These are phyloP conservation scores for Eptatretus atami DNA, from an alignment of 2,797 vertebrate genomes.

Conservation along the genomic window DNA sequence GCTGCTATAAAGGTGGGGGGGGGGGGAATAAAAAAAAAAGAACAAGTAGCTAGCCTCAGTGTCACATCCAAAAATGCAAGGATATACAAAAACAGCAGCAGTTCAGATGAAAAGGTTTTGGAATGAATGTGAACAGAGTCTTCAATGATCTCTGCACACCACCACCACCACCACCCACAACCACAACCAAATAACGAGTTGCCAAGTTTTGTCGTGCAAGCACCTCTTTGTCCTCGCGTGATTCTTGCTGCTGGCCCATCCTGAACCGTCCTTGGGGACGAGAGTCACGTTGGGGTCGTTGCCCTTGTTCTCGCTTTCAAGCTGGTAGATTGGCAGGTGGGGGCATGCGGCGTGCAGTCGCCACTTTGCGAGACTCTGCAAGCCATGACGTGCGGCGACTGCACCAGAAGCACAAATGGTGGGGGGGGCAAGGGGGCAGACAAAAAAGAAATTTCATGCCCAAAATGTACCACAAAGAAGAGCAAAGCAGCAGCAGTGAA, in stretches of 20 bases:
- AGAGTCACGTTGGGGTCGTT: slow-evolving; percentile 97
- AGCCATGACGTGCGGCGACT: slow-evolving; percentile 95
- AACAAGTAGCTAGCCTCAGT: background rate
- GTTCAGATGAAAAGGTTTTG: too few relatives aligned
- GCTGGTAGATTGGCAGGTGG: slow-evolving; percentile 83
- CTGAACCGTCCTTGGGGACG: slow-evolving; percentile 83
- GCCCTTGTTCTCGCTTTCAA: slow-evolving; percentile 98
- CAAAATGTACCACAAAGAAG: too few relatives aligned
- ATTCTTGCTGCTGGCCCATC: slow-evolving; percentile 80
- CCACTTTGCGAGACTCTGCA: slow-evolving; percentile 98
- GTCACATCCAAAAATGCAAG: background rate
- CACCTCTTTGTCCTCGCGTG: slow-evolving; percentile 76
- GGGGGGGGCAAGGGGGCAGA: too few relatives aligned
- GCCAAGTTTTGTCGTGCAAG: slow-evolving; percentile 6
- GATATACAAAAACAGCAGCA: background rate
- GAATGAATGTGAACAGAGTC: background rate
- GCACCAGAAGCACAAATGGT: background rate
- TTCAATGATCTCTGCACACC: too few relatives aligned
- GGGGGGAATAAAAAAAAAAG: background rate
- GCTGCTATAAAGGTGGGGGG: background rate
- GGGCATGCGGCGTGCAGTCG: slow-evolving; percentile 76
- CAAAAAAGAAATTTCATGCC: too few relatives aligned
- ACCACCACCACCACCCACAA: too few relatives aligned
- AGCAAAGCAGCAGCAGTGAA: too few relatives aligned
- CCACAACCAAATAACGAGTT: too few relatives aligned